Base-by-base conservation (phyloP, 2,113 vertebrate genomes). In the Todiramphus saurophagus region DNA sequence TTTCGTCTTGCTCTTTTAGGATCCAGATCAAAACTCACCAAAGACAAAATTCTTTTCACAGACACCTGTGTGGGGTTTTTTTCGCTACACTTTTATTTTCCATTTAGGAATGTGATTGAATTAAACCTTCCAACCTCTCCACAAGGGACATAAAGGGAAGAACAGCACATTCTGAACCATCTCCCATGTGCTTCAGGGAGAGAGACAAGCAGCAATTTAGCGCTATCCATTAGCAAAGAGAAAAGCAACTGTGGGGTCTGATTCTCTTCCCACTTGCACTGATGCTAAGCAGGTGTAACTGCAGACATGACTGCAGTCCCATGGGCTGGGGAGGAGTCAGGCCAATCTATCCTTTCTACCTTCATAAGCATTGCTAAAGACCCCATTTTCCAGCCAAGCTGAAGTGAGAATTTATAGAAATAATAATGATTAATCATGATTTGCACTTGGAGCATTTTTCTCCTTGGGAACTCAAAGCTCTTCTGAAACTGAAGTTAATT, bases 61-160 rank as follows among this genome's bases (percentile, higher is more conserved):
- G 96, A 44, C 73, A 58, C 87, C 77, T 11, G 11, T 31, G 79
- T 7, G 41, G 27, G 19, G 69, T 68, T 51, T 51, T 51, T 37
- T 51, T 53, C 59, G 70, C 33, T 2, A 16, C 56, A 0, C 88
- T 92, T 88, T 92, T 81, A 88, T 92, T 90, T 95, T 44, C 92
- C 92, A 75, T 96, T 96, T 92, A 96, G 77, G 68, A 94, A 68
- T 75, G 59, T 53, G 90, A 96, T 93, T 78, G 79, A 97, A 94
- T 96, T 93, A 96, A 94, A 95, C 79, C 83, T 95, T 90, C 85
- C 83, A 93, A 21, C 7, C 80, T 43, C 62, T 92, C 69, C 87
- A 68, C 88, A 37, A 46, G 95, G 96, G 94, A 96, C 74, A 89
- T n/a, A 91, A 78, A n/a, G 39, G 72, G 91, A 95, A 69, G 95